Conservation (phyloP, 2,113 vertebrate species). For the Morone saxatilis region DNA sequence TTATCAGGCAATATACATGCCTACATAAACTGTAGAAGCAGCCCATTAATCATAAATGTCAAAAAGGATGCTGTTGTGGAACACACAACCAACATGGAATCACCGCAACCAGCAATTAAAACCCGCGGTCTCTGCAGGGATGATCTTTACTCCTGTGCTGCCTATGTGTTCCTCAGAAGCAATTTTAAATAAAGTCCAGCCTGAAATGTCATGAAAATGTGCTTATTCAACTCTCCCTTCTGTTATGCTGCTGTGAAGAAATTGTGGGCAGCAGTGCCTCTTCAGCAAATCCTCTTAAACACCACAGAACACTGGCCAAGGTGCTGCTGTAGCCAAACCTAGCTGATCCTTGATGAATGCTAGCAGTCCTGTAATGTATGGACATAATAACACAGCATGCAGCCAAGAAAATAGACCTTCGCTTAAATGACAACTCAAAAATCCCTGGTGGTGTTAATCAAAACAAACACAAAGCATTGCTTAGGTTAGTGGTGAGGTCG, state of each 20-base stretch:
- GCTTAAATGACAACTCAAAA: background rate
- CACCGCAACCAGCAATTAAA: background rate
- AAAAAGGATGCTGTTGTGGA: background rate
- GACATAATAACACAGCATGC: background rate
- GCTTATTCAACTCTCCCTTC: constrained; percentile 30
- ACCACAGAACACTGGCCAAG: constrained; percentile 18
- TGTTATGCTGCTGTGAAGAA: constrained; percentile 14
- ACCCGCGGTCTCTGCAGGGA: constrained; percentile 4
- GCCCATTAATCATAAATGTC: background rate
- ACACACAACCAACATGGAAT: no score
- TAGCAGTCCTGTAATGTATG: background rate
- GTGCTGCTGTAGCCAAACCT: constrained; percentile 14
- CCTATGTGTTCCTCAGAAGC: background rate
- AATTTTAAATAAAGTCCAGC: constrained; percentile 9
- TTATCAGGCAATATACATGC: background rate
- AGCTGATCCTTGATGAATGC: constrained; percentile 3
- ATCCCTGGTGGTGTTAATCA: background rate
- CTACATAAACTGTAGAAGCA: background rate
- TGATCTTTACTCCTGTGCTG: constrained; percentile 4
- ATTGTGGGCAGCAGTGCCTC: constrained; percentile 29
- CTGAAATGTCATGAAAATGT: constrained; percentile 42
- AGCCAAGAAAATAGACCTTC: background rate
- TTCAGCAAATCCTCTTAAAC: constrained; percentile 55
- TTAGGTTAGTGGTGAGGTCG: background rate
- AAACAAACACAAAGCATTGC: background rate